Conservation (phyloP, 2,888 invertebrate species). For the Drosophila kuntzei region DNA sequence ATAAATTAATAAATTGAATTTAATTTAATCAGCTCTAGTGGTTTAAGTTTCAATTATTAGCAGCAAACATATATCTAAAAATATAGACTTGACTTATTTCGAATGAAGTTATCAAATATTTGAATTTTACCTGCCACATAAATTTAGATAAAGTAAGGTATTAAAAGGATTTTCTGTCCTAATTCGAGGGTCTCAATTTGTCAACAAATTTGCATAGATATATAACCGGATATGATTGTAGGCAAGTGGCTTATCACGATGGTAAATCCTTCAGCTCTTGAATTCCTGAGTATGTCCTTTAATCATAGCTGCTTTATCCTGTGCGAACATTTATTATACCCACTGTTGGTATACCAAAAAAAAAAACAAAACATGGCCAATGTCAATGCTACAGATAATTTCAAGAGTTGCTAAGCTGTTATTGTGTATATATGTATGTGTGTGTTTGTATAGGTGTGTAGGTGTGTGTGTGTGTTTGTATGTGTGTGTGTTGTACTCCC, state of each 20-base stretch:
- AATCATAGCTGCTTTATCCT: slow-evolving; percentile 17
- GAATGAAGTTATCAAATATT: background rate
- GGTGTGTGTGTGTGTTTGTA: slow-evolving; percentile 1
- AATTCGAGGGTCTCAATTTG: background rate
- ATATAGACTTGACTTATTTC: too few relatives aligned
- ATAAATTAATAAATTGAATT: too few relatives aligned
- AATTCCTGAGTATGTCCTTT: slow-evolving; percentile 8
- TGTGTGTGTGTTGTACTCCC: slow-evolving; percentile 12
- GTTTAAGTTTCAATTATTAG: background rate
- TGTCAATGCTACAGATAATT: slow-evolving; percentile 16
- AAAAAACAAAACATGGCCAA: slow-evolving; percentile 6
- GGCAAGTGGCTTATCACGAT: slow-evolving; percentile 3
- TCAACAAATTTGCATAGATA: slow-evolving; percentile 24
- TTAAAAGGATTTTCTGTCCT: too few relatives aligned
- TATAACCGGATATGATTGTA: background rate
- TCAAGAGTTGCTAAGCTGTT: slow-evolving; percentile 41
- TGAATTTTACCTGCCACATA: too few relatives aligned
- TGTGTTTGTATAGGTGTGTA: background rate
- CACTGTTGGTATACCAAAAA: background rate
- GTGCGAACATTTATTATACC: slow-evolving; percentile 19
- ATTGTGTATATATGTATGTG: background rate
- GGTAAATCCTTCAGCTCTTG: slow-evolving; percentile 4
- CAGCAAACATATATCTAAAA: background rate
- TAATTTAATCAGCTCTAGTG: background rate
- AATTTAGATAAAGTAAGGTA: too few relatives aligned